Conservation (phyloP, 2,888 invertebrate genomes). For the Reticulitermes lucifugus region DNA sequence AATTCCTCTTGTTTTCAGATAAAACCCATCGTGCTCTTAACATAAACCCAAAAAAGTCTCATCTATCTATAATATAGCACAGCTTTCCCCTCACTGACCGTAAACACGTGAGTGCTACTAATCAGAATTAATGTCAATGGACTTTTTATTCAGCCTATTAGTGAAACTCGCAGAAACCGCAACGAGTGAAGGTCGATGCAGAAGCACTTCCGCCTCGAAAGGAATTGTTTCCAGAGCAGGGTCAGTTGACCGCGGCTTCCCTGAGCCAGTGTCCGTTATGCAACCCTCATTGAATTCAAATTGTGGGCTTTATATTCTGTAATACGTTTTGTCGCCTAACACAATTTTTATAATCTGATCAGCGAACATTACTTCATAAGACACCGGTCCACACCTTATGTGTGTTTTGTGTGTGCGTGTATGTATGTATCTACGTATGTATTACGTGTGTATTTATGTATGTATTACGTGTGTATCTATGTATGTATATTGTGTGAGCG, state of each 20-base stretch:
- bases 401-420: too few relatives aligned
- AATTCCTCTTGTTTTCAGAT: too few relatives aligned
- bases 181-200: constrained; percentile 1
- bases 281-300: background rate
- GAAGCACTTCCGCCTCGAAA: constrained; percentile 5
- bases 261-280: background rate
- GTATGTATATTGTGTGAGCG: too few relatives aligned
- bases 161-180: constrained; percentile 2
- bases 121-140: constrained; percentile 3
- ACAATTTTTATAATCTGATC: too few relatives aligned
- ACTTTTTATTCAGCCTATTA: background rate
- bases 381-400: too few relatives aligned
- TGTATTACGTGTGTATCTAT: too few relatives aligned
- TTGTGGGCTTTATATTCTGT: too few relatives aligned
- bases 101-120: constrained; percentile 6
- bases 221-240: constrained; percentile 8
- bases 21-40: background rate
- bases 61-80: background rate
- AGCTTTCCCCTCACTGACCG: background rate
- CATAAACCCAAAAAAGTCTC: too few relatives aligned
- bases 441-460: too few relatives aligned
- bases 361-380: too few relatives aligned
- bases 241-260: background rate
- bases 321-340: too few relatives aligned
- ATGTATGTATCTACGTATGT: too few relatives aligned